Percentiles rank a stretch among this genome's conserved stretches.
phyloP scores from a whole-genome alignment of 2,797 vertebrate species.

The Selene dorsalis region DNA sequence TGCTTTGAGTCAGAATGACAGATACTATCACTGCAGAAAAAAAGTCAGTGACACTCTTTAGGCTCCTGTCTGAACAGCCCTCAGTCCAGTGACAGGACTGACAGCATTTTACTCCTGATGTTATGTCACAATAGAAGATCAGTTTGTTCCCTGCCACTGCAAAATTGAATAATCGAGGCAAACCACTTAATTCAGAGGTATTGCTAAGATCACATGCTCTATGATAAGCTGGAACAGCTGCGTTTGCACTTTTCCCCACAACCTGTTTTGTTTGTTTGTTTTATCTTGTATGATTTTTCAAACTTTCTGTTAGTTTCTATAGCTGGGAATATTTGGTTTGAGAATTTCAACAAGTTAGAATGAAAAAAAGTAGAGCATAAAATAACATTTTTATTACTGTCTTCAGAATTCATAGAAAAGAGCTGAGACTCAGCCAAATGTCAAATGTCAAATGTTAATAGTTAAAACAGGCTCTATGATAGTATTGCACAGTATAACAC shows the following conservation, averaged over 20 bases:
- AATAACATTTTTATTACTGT: rapidly evolving
- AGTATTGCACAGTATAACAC: not conserved
- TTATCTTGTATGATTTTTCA: not conserved
- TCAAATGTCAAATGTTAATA: not conserved
- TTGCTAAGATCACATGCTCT: slow-evolving; percentile 41
- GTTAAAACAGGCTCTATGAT: not conserved
- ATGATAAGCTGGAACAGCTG: slow-evolving; percentile 35
- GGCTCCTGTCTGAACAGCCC: not conserved
- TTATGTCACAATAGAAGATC: slow-evolving; percentile 8
- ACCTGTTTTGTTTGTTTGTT: not conserved
- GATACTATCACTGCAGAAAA: not conserved
- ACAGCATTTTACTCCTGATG: not conserved
- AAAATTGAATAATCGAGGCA: slow-evolving; percentile 12
- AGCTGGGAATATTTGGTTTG: not conserved
- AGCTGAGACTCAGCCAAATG: not conserved
- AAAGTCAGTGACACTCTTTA: not conserved
- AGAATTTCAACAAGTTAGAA: not conserved
- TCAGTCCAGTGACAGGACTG: not conserved
- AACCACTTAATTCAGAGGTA: slow-evolving; percentile 26
- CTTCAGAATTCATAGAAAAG: not conserved
- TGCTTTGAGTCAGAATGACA: not conserved
- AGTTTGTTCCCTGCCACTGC: not conserved
- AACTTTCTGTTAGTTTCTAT: not conserved
- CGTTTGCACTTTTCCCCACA: slow-evolving; percentile 45
- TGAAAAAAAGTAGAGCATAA: not conserved